A percentile compares a stretch with the other conserved stretches of the same genome.
phyloP scores from a whole-genome alignment of 2,888 invertebrate genomes.

The Flabesymbios commensalis region DNA sequence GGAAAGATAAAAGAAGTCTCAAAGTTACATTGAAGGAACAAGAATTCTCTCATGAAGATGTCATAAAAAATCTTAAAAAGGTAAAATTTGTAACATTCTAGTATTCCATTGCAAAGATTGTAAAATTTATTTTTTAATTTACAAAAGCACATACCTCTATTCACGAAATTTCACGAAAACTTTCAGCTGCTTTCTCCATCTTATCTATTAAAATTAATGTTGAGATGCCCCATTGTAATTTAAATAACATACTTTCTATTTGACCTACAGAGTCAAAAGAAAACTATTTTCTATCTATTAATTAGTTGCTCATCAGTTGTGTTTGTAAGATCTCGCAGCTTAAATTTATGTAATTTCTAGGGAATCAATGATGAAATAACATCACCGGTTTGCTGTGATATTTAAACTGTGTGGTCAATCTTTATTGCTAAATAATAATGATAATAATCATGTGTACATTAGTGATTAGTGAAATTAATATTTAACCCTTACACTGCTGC shows the following conservation, averaged over 20 bases:
- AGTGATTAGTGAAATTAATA: no score
- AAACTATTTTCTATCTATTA: no score
- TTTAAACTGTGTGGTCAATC: no score
- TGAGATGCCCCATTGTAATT: background rate
- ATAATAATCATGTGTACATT: no score
- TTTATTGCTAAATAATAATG: no score
- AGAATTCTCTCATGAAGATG: constrained; percentile 73
- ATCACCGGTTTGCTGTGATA: no score
- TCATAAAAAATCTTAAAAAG: constrained; percentile 73
- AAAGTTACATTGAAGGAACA: constrained; percentile 73
- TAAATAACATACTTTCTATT: background rate
- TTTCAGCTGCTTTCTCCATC: background rate
- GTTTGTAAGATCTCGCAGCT: no score
- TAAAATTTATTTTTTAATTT: background rate
- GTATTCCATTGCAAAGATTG: background rate
- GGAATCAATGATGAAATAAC: no score
- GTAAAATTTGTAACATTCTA: constrained; percentile 59
- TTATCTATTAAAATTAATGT: background rate
- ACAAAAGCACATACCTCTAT: background rate
- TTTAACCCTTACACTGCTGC: no score
- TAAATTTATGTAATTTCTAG: no score
- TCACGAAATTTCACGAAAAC: no score
- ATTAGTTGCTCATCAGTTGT: no score
- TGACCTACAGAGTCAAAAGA: background rate
- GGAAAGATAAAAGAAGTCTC: constrained; percentile 74